A percentile compares a stretch with the other conserved stretches of the same genome.
Conservation (phyloP, 2,888 invertebrate species). For the Auanema sp. region DNA sequence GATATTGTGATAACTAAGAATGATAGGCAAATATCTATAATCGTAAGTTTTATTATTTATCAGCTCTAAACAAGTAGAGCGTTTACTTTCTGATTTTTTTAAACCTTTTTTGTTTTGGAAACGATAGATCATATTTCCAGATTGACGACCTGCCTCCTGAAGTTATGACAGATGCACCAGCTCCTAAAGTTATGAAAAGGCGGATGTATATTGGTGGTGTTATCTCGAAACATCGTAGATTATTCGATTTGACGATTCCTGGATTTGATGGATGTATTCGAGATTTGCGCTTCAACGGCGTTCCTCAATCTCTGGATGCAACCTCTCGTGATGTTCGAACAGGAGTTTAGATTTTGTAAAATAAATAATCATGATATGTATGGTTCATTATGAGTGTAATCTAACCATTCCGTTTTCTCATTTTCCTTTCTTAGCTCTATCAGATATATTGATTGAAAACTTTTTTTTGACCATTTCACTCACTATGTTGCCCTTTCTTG, state of each 20-base stretch:
- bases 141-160: slow-evolving; percentile 49
- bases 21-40: slow-evolving; percentile 28
- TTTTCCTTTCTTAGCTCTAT: too few species aligned
- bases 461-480: too few species aligned
- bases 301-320: background rate
- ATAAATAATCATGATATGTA: too few species aligned
- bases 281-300: slow-evolving; percentile 29
- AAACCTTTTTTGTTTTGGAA: too few species aligned
- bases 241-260: slow-evolving; percentile 41
- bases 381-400: too few species aligned
- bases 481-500: too few species aligned
- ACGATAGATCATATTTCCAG: slow-evolving; percentile 15
- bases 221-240: slow-evolving; percentile 53
- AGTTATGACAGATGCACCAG: slow-evolving; percentile 50
- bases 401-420: too few species aligned
- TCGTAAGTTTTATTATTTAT: slow-evolving; percentile 14
- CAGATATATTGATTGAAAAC: too few species aligned
- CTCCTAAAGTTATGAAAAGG: slow-evolving; percentile 59
- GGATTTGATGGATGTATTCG: slow-evolving; percentile 58
- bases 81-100: too few species aligned
- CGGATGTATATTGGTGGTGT: slow-evolving; percentile 62
- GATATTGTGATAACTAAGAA: slow-evolving; percentile 44
- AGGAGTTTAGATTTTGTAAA: too few species aligned
- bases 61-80: background rate
- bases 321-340: too few species aligned